Conservation (phyloP, 2,797 vertebrate genomes). For the Kryptopterus vitreolus region DNA sequence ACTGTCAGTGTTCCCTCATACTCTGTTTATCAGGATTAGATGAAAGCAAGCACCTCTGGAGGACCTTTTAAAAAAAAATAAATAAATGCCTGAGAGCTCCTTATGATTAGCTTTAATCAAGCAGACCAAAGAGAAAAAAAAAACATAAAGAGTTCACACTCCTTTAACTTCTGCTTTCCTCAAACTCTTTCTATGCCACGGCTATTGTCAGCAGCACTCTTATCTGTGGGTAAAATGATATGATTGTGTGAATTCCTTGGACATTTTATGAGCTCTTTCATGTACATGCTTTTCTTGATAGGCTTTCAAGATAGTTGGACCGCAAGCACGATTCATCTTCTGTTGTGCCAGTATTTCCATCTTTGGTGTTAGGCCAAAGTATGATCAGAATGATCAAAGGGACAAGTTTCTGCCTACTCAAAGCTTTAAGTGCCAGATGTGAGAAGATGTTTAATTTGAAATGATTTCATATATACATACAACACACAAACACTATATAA, state of each 20-base stretch:
- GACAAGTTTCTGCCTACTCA: constrained; percentile 26
- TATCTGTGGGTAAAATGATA: constrained; percentile 44
- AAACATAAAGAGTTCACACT: constrained; percentile 43
- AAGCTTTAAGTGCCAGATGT: constrained; percentile 39
- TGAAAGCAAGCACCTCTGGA: constrained; percentile 51
- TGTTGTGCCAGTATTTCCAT: constrained; percentile 15
- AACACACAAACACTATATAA: too few relatives aligned
- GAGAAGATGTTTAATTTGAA: constrained; percentile 45
- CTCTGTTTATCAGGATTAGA: constrained; percentile 52
- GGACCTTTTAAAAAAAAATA: constrained; percentile 43
- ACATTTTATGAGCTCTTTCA: constrained; percentile 45
- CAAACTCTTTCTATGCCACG: constrained; percentile 7
- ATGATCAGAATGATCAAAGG: constrained; percentile 58
- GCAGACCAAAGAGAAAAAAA: constrained; percentile 37
- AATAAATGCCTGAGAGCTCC: constrained; percentile 37
- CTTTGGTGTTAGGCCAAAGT: constrained; percentile 20
- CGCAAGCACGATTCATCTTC: constrained; percentile 19
- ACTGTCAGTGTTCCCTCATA: constrained; percentile 35
- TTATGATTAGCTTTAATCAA: constrained; percentile 56
- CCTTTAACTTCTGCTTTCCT: constrained; percentile 34
- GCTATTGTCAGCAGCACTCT: constrained; percentile 26
- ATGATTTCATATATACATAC: neutral
- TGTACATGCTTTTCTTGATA: constrained; percentile 31
- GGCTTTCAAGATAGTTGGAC: constrained; percentile 37
- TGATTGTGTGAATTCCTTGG: constrained; percentile 29